Evolutionary conservation across 1,140 invertebrate species (phyloP).

Genomic region (Drosophila athabasca): DNA sequence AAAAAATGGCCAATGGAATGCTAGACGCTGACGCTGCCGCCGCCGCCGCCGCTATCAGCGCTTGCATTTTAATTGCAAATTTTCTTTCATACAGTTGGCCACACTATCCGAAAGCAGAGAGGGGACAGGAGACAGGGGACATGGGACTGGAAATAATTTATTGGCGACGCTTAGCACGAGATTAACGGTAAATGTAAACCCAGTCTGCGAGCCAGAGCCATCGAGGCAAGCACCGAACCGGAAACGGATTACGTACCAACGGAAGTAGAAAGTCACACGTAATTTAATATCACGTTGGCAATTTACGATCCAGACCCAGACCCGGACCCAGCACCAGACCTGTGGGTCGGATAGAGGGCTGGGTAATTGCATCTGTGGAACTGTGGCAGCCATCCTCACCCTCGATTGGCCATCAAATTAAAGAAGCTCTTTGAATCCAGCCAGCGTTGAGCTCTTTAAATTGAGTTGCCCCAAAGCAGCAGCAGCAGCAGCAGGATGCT

Average conservation of each 20-base stretch:
- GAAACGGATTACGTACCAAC: slow-evolving; percentile 76
- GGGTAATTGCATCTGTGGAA: slow-evolving; percentile 47
- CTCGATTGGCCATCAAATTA: slow-evolving; percentile 36
- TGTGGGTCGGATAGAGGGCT: slow-evolving; percentile 7
- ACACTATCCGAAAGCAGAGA: not conserved
- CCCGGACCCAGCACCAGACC: not conserved
- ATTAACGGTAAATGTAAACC: slow-evolving; percentile 76
- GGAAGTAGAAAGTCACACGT: slow-evolving; percentile 80
- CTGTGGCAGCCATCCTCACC: no score
- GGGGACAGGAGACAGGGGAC: not conserved
- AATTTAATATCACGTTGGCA: slow-evolving; percentile 78
- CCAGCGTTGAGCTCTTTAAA: slow-evolving; percentile 6
- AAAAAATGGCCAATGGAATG: slow-evolving; percentile 21
- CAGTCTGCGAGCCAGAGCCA: slow-evolving; percentile 30
- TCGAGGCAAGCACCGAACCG: slow-evolving; percentile 55
- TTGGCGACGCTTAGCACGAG: slow-evolving; percentile 74
- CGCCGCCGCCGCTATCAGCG: slow-evolving; percentile 41
- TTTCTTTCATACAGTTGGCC: slow-evolving; percentile 33
- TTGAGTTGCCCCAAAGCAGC: not conserved
- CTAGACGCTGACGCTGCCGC: not conserved
- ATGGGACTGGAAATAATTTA: slow-evolving; percentile 66
- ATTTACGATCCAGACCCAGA: slow-evolving; percentile 61
- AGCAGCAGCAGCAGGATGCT: no score
- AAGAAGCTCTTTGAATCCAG: slow-evolving; percentile 2
- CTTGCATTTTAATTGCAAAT: slow-evolving; percentile 81